Conservation (phyloP, 2,113 vertebrate species). For the Rhipidura dahli region DNA sequence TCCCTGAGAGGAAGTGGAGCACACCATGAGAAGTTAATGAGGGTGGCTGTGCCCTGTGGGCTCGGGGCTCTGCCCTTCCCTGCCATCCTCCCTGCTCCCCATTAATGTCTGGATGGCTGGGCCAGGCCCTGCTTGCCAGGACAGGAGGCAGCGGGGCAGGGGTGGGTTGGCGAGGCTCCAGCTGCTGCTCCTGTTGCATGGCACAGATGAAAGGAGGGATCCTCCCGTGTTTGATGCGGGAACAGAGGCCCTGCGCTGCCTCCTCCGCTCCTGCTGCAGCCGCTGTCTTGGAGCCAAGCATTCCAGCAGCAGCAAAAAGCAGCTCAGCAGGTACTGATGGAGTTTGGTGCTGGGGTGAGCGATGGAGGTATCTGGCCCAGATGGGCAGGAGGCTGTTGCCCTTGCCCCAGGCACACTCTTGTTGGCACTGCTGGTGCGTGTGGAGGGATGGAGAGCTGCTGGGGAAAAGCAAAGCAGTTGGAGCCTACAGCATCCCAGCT, state of each 20-base stretch:
- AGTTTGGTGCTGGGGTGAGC: not conserved
- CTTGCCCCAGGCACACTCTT: not conserved
- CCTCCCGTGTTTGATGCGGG: fast-evolving
- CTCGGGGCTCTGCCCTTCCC: not conserved
- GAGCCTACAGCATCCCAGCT: not conserved
- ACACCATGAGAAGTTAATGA: not conserved
- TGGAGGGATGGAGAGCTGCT: not conserved
- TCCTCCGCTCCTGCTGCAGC: not conserved
- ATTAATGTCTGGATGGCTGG: not conserved
- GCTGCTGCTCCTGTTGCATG: not conserved
- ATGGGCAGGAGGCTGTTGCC: not conserved
- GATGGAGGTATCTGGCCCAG: not conserved
- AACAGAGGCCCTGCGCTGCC: not conserved
- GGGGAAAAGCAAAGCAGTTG: not conserved
- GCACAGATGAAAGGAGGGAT: not conserved
- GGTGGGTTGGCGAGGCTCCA: not conserved
- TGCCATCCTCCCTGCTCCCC: not conserved
- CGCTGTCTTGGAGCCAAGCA: fast-evolving
- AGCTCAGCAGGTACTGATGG: not conserved
- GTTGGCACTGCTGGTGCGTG: not conserved
- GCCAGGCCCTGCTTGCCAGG: not conserved
- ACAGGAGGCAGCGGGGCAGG: not conserved
- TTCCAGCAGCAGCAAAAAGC: not conserved
- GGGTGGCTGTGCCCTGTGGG: not conserved
- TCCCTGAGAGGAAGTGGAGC: not conserved